Evolutionary conservation across 2,797 vertebrate genomes (phyloP), one percentile per base, ranked within the genome.

Genomic region (Nothura maculosa): DNA sequence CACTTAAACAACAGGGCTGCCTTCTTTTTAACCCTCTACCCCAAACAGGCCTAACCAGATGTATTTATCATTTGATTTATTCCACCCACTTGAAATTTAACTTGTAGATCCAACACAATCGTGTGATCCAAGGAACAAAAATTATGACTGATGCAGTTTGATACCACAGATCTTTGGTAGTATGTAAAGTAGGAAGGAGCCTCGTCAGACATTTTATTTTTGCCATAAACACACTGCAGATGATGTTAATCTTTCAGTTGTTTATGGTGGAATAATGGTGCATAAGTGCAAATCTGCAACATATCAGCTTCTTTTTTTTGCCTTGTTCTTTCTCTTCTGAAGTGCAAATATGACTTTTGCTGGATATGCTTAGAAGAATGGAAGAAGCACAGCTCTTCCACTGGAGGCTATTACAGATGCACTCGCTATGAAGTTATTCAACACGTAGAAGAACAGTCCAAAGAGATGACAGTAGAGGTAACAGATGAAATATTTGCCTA

Each of bases 321-420:
- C 34, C 4, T 69, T 22, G 40, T 43, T 63, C 12, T 62, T 45
- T 92, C 85, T 88, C 50, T 95, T 55, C 80, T 96, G 14, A 96
- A 99, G 99, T 99, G 99, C 88, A 99, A 99, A 95, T 99, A 99
- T 80, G 99, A 99, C 96, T 99, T 99, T 95, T 99, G 99, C 97
- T 99, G 99, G 99, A 99, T 99, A 97, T 99, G 99, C 96, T 97
- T 99, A 96, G 99, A 99, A 97, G 99, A 99, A 92, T 99, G 99
- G 99, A 99, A 99, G 97, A 99, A 99, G 72, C 99, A 99, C 97
- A 99, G 99, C 97, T 99, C 99, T 58, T 99, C 99, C 63, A 99
- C 99, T 24, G 99, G 99, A 90, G 99, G 99, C 34, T 99, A 99
- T 96, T 99, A 99, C 94, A 98, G 99, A 88, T 99, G 99, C 95